Evolutionary conservation across 2,888 invertebrate genomes (phyloP).

Genomic region (Drosophila kuntzei): DNA sequence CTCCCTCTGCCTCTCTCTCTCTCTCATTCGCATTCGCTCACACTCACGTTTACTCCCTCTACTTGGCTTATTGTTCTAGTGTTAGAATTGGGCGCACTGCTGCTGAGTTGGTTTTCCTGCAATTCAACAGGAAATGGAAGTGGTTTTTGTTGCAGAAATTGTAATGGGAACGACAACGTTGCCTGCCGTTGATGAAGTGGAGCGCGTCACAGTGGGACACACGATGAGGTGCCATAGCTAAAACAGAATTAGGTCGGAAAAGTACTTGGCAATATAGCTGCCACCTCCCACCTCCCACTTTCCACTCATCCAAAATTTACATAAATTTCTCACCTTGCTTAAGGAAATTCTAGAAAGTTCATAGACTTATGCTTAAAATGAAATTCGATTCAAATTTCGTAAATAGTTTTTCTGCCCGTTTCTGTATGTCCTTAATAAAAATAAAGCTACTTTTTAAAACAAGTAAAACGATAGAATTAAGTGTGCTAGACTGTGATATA

Average conservation of each 20-base stretch:
- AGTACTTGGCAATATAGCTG: conserved; percentile 3
- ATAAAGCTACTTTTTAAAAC: neutral
- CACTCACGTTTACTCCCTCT: neutral
- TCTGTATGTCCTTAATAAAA: neutral
- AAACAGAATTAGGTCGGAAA: conserved; percentile 19
- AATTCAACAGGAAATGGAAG: conserved; percentile 74
- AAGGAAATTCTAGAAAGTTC: neutral
- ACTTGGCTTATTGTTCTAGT: conserved; percentile 38
- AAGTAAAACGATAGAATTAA: neutral
- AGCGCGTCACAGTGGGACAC: conserved; percentile 51
- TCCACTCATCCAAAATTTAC: neutral
- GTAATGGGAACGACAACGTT: conserved; percentile 45
- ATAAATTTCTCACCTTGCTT: neutral
- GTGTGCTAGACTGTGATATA: neutral
- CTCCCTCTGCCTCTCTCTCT: neutral
- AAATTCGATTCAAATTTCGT: neutral
- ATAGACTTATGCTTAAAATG: neutral
- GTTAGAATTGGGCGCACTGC: conserved; percentile 60
- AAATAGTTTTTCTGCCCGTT: neutral
- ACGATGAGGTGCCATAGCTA: conserved; percentile 7
- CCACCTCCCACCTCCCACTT: neutral
- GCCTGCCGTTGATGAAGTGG: conserved; percentile 47
- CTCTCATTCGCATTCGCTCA: neutral
- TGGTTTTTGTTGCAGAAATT: conserved; percentile 64
- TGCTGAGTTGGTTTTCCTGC: conserved; percentile 45